phyloP scores from a whole-genome alignment of 2,113 vertebrate genomes.

The Peucedramus taeniatus region DNA sequence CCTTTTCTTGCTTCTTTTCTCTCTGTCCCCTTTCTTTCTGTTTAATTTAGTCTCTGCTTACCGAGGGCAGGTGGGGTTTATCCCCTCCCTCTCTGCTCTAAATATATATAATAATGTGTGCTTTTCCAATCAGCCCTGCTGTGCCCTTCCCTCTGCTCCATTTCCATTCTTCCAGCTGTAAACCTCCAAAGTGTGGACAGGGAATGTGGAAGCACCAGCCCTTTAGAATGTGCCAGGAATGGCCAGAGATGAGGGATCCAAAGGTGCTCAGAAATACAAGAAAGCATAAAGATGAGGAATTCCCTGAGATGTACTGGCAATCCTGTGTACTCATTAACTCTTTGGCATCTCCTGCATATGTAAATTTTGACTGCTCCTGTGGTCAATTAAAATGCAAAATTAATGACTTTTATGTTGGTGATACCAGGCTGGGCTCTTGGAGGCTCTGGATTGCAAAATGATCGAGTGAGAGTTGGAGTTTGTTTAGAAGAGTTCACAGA shows the following conservation, averaged over 20 bases:
- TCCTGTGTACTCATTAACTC: neutral
- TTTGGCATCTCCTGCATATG: neutral
- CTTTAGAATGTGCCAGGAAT: neutral
- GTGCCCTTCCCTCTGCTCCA: neutral
- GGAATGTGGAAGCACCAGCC: neutral
- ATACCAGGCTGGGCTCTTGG: neutral
- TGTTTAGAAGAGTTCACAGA: neutral
- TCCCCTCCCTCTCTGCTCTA: neutral
- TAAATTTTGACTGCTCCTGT: neutral
- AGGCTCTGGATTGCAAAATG: neutral
- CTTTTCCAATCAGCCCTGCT: neutral
- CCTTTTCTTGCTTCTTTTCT: neutral
- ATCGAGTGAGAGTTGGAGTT: neutral
- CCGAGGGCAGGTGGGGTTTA: neutral
- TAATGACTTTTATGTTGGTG: neutral
- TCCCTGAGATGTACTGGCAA: neutral
- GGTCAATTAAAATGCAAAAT: neutral
- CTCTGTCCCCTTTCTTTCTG: neutral
- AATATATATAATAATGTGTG: neutral
- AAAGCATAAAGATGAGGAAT: neutral
- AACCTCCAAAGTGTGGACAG: neutral
- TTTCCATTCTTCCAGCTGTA: neutral
- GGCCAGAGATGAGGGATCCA: neutral
- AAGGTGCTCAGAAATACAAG: neutral
- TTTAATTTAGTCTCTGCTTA: neutral